Base-by-base conservation (phyloP, 1,140 invertebrate species). In the Drosophila tani region DNA sequence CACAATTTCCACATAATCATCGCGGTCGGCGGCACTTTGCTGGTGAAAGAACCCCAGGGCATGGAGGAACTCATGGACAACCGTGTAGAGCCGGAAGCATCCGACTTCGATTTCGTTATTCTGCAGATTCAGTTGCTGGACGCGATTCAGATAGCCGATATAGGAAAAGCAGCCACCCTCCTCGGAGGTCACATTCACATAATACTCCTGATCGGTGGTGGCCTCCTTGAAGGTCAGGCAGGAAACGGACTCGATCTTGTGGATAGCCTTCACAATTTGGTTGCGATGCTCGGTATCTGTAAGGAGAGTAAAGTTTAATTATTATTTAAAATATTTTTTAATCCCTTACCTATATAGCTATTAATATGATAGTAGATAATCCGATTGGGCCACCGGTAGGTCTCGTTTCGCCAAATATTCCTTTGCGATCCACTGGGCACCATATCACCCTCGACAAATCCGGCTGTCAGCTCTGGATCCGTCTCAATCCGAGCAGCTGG, bases 41-140 rank as follows among this genome's bases (percentile, higher is more conserved):
- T 96, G 95, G 74, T 96, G 94, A 73, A 92, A 94, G 65, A 95
- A 95, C 0, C 95, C 95, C 7, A 95, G 82, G 0, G 94, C 93
- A 64, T 96, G 96, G 32, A 96, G 91, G 5, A 96, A 88, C 88
- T 96, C 96, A 70, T 96, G 96, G 5, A 96, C 93, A n/a, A 96
- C 93, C 0, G 94, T 94, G 5, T 94, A 94, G 45, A 94, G 91
- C 0, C 93, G 91, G 70, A 95, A 94, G 59, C 94, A 95, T 1
- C 93, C 94, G 0, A 88, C 79, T 4, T 93, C 94, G 0, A 94
- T 86, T 14, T 93, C 91, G 17, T 93, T 91, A 3, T 92, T 88
- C 15, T 93, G 91, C 5, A 95, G 75, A 82, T 95, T 95, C 12
- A 94, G 64, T 9, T 93, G 92, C 77, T 94, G 94, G 11, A 93